phyloP scores from a whole-genome alignment of 92 coral and sea anemone species.

The Epizoanthus stellaris region DNA sequence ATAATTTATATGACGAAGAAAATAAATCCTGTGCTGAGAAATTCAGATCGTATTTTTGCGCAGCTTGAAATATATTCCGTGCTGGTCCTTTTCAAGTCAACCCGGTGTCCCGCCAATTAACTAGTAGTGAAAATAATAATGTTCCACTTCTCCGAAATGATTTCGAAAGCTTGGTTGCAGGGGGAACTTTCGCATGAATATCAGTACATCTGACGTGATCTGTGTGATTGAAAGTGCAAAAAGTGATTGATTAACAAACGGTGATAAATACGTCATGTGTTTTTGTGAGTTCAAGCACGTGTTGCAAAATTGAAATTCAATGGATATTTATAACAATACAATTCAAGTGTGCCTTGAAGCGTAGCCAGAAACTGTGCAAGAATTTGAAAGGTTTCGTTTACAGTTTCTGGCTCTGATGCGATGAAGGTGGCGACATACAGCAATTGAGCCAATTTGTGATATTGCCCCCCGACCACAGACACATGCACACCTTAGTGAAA shows the following conservation, averaged over 20 bases:
- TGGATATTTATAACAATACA: slow-evolving; percentile 7
- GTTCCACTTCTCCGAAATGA: neutral
- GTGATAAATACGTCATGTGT: neutral
- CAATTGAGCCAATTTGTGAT: slow-evolving; percentile 16
- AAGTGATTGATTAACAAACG: slow-evolving; percentile 6
- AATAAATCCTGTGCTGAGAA: neutral
- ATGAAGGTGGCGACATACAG: neutral
- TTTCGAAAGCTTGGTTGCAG: neutral
- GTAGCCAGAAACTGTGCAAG: neutral
- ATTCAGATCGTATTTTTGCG: neutral
- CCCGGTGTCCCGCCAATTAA: neutral
- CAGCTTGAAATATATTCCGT: neutral
- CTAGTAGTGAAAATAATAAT: neutral
- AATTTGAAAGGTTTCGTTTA: neutral
- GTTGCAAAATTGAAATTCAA: slow-evolving; percentile 14
- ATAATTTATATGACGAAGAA: neutral
- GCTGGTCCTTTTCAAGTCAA: neutral
- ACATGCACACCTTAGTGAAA: slow-evolving; percentile 7
- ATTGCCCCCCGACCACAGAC: neutral
- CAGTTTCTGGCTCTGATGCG: neutral
- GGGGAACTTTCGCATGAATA: neutral
- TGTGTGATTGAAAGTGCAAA: neutral
- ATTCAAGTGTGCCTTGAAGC: slow-evolving; percentile 3
- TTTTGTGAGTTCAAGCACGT: slow-evolving; percentile 14
- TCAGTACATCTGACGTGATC: neutral